Conservation (phyloP, 2,797 vertebrate species). For the Argentina silus region DNA sequence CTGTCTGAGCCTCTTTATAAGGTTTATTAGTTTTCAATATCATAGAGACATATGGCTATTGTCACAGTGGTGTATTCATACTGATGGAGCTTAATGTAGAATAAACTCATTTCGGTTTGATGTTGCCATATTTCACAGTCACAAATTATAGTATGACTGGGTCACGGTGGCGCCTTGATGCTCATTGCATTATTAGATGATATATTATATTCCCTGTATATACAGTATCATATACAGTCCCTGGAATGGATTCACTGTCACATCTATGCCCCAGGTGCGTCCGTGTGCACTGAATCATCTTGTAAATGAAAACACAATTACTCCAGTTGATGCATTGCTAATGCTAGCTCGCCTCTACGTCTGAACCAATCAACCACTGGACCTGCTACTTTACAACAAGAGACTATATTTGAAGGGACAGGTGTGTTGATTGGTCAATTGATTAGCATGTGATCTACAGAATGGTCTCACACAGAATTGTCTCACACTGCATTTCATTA, state of each 20-base stretch:
- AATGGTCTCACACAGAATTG: not conserved
- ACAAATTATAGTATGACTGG: constrained; percentile 19
- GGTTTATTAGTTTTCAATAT: constrained; percentile 22
- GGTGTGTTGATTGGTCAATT: not conserved
- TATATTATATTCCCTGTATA: constrained; percentile 16
- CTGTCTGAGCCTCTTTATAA: constrained; percentile 18
- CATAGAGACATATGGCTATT: constrained; percentile 26
- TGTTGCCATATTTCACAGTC: constrained; percentile 19
- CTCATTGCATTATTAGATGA: constrained; percentile 24
- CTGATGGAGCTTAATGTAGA: constrained; percentile 25
- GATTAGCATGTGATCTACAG: not conserved
- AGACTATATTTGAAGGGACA: not conserved
- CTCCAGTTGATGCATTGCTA: constrained; percentile 35
- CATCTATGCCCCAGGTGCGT: constrained; percentile 25
- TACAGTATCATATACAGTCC: constrained; percentile 21
- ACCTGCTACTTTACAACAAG: not conserved
- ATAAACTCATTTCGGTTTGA: constrained; percentile 36
- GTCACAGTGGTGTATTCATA: constrained; percentile 18
- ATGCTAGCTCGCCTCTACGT: constrained; percentile 8
- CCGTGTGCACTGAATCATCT: constrained; percentile 25
- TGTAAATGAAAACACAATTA: constrained; percentile 46
- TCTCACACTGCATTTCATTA: not conserved
- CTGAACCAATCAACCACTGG: constrained; percentile 12
- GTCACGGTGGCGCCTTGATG: constrained; percentile 22
- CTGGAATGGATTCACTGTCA: constrained; percentile 50